phyloP scores from a whole-genome alignment of 2,888 invertebrate species.

The Cephus runcator region DNA sequence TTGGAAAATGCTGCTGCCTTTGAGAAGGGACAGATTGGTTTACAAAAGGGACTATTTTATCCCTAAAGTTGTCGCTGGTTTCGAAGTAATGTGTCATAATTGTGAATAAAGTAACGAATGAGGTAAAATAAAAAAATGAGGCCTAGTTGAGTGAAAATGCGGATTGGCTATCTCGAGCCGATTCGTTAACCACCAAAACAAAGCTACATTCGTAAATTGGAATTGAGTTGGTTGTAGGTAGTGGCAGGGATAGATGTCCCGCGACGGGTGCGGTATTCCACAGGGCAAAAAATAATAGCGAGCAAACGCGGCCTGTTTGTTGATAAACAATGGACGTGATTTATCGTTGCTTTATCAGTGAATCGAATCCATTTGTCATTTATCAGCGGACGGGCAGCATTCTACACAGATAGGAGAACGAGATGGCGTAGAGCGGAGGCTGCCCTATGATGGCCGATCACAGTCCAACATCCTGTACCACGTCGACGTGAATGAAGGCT shows the following conservation, averaged over 20 bases:
- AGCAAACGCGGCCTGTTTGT: constrained; percentile 38
- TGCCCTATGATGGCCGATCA: neutral
- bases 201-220: constrained; percentile 38
- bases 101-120: too few relatives aligned
- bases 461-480: neutral
- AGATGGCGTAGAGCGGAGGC: neutral
- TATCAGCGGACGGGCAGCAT: constrained; percentile 29
- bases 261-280: constrained; percentile 13
- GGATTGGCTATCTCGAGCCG: too few relatives aligned
- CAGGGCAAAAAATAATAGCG: constrained; percentile 5
- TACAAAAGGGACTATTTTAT: too few relatives aligned
- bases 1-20: too few relatives aligned
- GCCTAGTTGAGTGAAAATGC: too few relatives aligned
- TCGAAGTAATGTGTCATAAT: too few relatives aligned
- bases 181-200: neutral
- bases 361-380: constrained; percentile 52
- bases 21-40: too few relatives aligned
- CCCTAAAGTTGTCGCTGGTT: too few relatives aligned
- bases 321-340: constrained; percentile 51
- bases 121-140: too few relatives aligned
- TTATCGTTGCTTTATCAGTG: constrained; percentile 48
- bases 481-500: constrained; percentile 31
- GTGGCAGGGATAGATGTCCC: constrained; percentile 34
- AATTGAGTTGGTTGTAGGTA: constrained; percentile 42
- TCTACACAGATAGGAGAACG: neutral